Base-by-base conservation (phyloP, 2,113 vertebrate genomes). In the Lampris megalopsis region DNA sequence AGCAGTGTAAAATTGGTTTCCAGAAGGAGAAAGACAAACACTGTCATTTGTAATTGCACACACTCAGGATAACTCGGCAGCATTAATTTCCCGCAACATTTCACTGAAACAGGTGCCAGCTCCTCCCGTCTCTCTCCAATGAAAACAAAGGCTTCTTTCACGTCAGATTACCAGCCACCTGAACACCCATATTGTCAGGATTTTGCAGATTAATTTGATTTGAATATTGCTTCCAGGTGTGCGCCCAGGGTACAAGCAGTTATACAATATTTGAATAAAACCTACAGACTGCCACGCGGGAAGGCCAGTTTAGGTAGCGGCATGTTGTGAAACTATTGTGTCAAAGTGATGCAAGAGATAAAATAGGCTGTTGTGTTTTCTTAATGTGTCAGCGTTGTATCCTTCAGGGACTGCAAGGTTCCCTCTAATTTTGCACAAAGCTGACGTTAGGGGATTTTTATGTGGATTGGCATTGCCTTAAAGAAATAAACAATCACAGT, bases 191-290 rank as follows among this genome's bases (percentile, higher is more conserved):
- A 86, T 84, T 88, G 89, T 89, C 87, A 76, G 91, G 80, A 88
- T 84, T 89, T 92, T 77, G 84, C 88, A 89, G 88, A 91, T 93
- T 91, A 90, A 90, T 86, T 85, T 87, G 81, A 92, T 92, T 90
- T 83, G 84, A 90, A 92, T 88, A 86, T 93, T 85, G 88, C 80
- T 87, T 90, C 87, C 93, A 93, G 91, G 91, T 93, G 89, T 82
- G 79, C 80, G 86, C 82, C 77, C 79, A 9, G 86, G 85, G 75
- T 79, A 86, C 79, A 89, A 86, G 91, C 90, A 88, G 81, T 83
- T 81, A 63, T 82, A 78, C 82, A 79, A 80, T 81, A 83, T 87
- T 89, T 90, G 77, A 90, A 88, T 80, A 58, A 87, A 86, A 84
- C 71, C 62, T 85, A 85, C 83, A 71, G 75, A 65, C 63, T 64